Base-by-base conservation (phyloP, 2,797 vertebrate genomes). In the Schizopygopsis malacanthus region DNA sequence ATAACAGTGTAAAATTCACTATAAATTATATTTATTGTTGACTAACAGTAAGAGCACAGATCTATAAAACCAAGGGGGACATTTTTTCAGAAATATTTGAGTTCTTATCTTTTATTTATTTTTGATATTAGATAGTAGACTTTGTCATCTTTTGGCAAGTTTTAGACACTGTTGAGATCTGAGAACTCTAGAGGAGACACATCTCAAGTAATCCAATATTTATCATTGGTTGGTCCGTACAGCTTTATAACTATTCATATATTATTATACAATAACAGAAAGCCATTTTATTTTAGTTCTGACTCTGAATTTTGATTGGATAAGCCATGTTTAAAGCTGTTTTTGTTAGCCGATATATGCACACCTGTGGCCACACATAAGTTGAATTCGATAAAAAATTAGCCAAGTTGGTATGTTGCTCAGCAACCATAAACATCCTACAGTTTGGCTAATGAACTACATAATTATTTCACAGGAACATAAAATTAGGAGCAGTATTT, bases 341-440 rank as follows among this genome's bases (percentile, higher is more conserved):
- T 78, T 59, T 39, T 5, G 1, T 43, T 20, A 45, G 56, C 39
- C 4, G 2, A 28, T 18, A 25, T 28, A 61, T 43, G 37, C 37
- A 61, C 12, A 78, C 37, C 37, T 25, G 2, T 79, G 76, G 33
- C 52, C 39, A 20, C 52, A 41, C 37, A 41, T 54, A 10, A 54
- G 73, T 54, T 54, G 4, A 76, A 37, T 76, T 76, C 1, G 1
- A 18, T 22, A 56, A 12, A 12, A n/a, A 71, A 56, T 43, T 15
- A 50, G 6, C 79, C 18, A 50, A 67, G 18, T n/a, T 37, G 33
- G 47, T 41, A 11, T 41, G 33, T 52, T 70, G 67, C 79, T 37
- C 52, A n/a, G 63, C 80, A 71, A 71, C 80, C 37, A 69, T 50
- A 81, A 69, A 76, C 69, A 56, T 54, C 50, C 33, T 77, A 77